Evolutionary conservation across 2,888 invertebrate species (phyloP).

Genomic region (Drosophila algonquin): DNA sequence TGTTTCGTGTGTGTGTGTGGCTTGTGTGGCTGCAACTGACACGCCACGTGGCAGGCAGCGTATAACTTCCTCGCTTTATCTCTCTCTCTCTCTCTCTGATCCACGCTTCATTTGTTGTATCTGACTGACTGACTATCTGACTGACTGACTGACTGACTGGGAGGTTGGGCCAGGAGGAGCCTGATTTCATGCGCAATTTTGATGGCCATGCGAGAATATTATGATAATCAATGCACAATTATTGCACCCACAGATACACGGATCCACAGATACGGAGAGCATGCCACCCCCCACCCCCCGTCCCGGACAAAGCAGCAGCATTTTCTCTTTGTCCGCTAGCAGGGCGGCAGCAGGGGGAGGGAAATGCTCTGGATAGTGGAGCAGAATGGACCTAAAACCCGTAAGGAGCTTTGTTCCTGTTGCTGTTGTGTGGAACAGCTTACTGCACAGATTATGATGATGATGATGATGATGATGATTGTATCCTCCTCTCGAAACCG

Average conservation of each 20-base stretch:
- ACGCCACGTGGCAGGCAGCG: slow-evolving; percentile 28
- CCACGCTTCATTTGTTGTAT: neutral
- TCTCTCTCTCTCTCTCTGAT: no score
- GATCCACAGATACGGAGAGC: neutral
- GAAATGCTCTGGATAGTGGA: no score
- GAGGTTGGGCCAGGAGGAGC: slow-evolving; percentile 15
- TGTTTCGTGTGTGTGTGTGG: no score
- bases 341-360: neutral
- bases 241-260: slow-evolving; percentile 34
- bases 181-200: slow-evolving; percentile 58
- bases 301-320: neutral
- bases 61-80: neutral
- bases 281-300: neutral
- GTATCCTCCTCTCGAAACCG: neutral
- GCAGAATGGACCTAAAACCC: neutral
- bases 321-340: neutral
- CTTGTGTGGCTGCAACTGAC: slow-evolving; percentile 24
- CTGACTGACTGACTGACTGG: slow-evolving; percentile 9
- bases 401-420: slow-evolving; percentile 23
- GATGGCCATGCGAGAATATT: slow-evolving; percentile 52
- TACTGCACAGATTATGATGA: slow-evolving; percentile 23
- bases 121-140: neutral
- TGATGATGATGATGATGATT: neutral
- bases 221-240: slow-evolving; percentile 76
- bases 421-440: slow-evolving; percentile 26